Percentiles rank a stretch among this genome's conserved stretches.
phyloP scores from a whole-genome alignment of 1,140 invertebrate species.

The Kradibia gibbosae region DNA sequence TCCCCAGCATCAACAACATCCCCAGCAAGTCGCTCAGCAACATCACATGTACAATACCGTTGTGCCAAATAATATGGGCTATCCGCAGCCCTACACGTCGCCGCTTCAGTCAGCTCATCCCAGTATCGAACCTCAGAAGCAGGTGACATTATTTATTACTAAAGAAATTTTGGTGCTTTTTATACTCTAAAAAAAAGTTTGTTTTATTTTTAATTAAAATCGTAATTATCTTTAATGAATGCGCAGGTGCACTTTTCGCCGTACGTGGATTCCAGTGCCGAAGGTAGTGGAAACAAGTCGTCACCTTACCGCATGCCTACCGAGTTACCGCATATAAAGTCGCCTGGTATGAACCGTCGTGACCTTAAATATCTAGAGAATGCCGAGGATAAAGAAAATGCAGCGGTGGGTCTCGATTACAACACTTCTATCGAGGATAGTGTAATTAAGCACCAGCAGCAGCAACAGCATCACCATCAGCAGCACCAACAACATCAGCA shows the following conservation, averaged over 20 bases:
- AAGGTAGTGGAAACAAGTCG: slow-evolving; percentile 58
- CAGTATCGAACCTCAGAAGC: slow-evolving; percentile 44
- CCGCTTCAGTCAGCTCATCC: slow-evolving; percentile 53
- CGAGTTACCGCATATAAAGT: slow-evolving; percentile 67
- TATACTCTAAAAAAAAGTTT: no score
- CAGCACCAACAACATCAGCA: slow-evolving; percentile 27
- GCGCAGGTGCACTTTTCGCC: slow-evolving; percentile 58
- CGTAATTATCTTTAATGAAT: not conserved
- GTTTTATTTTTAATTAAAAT: no score
- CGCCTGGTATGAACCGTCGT: slow-evolving; percentile 66
- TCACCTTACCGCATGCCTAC: slow-evolving; percentile 61
- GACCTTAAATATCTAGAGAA: slow-evolving; percentile 67
- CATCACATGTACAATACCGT: slow-evolving; percentile 57
- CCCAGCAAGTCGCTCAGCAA: slow-evolving; percentile 53
- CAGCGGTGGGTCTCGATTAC: slow-evolving; percentile 60
- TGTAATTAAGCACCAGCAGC: slow-evolving; percentile 49
- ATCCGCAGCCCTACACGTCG: slow-evolving; percentile 57
- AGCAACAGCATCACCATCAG: slow-evolving; percentile 13
- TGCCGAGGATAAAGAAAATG: slow-evolving; percentile 68
- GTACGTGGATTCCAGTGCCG: slow-evolving; percentile 45
- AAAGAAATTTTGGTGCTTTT: no score
- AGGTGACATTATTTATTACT: not conserved
- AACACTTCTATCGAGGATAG: slow-evolving; percentile 60
- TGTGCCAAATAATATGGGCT: slow-evolving; percentile 56
- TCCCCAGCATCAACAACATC: slow-evolving; percentile 45